phyloP scores from a whole-genome alignment of 2,797 vertebrate species.

The Lepus oiostolus region DNA sequence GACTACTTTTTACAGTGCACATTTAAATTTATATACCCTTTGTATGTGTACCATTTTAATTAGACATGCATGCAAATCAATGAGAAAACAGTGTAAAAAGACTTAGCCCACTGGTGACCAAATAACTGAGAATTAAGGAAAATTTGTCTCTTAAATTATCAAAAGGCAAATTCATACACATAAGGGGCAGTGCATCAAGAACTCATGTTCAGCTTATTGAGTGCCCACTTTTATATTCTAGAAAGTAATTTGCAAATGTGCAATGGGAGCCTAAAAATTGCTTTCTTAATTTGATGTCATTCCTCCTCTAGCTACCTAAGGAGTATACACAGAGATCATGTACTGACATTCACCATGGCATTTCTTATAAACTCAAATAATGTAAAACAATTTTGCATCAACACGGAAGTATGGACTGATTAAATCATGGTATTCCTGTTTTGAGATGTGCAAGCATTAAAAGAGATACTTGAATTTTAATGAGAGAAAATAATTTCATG shows the following conservation, averaged over 20 bases:
- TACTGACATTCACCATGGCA: background rate
- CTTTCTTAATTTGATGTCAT: background rate
- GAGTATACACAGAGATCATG: background rate
- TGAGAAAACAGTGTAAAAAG: background rate
- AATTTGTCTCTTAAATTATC: background rate
- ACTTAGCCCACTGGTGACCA: background rate
- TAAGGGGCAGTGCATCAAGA: background rate
- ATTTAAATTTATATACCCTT: background rate
- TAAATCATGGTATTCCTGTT: background rate
- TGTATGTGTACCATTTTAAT: background rate
- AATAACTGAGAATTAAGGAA: background rate
- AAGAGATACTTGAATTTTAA: background rate
- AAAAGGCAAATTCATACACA: background rate
- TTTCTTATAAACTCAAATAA: constrained; percentile 22
- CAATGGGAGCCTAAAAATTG: background rate
- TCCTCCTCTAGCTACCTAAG: background rate
- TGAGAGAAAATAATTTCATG: background rate
- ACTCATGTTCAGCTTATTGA: background rate
- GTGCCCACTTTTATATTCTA: background rate
- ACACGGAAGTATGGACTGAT: background rate
- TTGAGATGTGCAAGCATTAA: background rate
- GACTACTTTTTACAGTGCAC: background rate
- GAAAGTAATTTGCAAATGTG: background rate
- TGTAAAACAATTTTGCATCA: background rate
- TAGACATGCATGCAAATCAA: background rate